Evolutionary conservation across 2,888 invertebrate species (phyloP).

Genomic region (Meteorus cinctellus): DNA sequence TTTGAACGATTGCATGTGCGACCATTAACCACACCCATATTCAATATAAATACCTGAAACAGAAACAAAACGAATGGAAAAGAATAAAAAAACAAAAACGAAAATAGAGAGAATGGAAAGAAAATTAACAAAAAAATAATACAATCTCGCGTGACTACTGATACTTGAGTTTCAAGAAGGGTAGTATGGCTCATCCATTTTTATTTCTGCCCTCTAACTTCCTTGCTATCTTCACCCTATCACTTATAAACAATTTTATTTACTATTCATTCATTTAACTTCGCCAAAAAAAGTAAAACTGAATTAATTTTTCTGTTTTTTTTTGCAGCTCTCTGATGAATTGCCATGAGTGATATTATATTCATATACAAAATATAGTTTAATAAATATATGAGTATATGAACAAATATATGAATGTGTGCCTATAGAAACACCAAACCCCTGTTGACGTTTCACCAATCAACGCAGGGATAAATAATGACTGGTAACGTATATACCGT

Average conservation of each 20-base stretch:
- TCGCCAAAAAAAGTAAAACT: neutral
- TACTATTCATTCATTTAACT: conserved; percentile 4
- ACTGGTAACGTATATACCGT: conserved; percentile 45
- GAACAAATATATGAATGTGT: neutral
- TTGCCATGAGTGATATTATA: neutral
- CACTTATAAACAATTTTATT: neutral
- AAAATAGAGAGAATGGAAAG: neutral
- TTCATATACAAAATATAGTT: neutral
- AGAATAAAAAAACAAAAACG: neutral
- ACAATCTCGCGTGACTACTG: conserved; percentile 13
- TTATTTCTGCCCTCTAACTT: neutral
- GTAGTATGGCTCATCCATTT: neutral
- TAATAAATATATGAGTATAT: neutral
- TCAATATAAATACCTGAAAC: neutral
- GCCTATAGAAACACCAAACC: conserved; percentile 1
- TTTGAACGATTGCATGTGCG: conserved; percentile 5
- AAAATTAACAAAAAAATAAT: neutral
- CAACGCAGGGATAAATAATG: conserved; percentile 59
- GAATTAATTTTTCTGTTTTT: neutral
- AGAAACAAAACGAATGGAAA: neutral
- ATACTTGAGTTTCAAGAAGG: conserved; percentile 18
- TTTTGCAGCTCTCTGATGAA: neutral
- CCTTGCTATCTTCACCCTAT: neutral
- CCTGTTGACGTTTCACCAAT: conserved; percentile 53
- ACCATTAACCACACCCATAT: conserved; percentile 19